Evolutionary conservation across 2,113 vertebrate species (phyloP), one percentile per base, ranked within the genome.

Genomic region (Rhabdomys dilectus): DNA sequence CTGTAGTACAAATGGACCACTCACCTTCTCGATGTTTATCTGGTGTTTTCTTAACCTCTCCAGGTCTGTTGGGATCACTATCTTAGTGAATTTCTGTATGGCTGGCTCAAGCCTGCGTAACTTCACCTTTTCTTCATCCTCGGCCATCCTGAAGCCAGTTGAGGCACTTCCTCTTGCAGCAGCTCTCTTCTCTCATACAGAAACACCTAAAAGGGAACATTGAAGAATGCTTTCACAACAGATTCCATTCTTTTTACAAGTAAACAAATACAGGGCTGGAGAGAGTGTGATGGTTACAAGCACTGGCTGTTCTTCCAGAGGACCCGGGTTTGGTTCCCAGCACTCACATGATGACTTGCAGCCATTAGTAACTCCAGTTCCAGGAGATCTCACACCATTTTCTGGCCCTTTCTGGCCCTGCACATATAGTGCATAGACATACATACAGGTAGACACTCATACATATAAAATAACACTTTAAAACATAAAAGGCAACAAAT

Each of bases 21-120:
- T 91, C 98, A 99, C 99, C 99, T 99, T 99, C 97, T 99, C 99
- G 97, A 99, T 99, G 98, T 99, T 99, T 98, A 99, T 99, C 97
- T 99, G 99, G 98, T 99, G 99, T 95, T 99, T 99, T 96, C 99
- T 99, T 97, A 99, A 98, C 94, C 99, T 99, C 95, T 99, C 99
- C 98, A 99, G 98, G 98, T 99, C 99, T 48, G 99, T 99, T 96
- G 99, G 99, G 92, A 99, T 98, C 95, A 99, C 99, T 98, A 99
- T 99, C 98, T 99, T 99, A 97, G 99, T 98, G 96, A 99, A 99
- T 97, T 99, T 99, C 97, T 99, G 99, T 97, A 99, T 99, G 3
- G 99, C 99, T 64, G 98, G 98, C 96, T 99, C 99, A 58, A 99
- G 99, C 92, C 99, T 99, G 96, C 99, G 99, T 95, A 99, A 98